These are phyloP conservation scores for Athalia circularis DNA, from an alignment of 2,888 invertebrate species.

Conservation along the genomic window DNA sequence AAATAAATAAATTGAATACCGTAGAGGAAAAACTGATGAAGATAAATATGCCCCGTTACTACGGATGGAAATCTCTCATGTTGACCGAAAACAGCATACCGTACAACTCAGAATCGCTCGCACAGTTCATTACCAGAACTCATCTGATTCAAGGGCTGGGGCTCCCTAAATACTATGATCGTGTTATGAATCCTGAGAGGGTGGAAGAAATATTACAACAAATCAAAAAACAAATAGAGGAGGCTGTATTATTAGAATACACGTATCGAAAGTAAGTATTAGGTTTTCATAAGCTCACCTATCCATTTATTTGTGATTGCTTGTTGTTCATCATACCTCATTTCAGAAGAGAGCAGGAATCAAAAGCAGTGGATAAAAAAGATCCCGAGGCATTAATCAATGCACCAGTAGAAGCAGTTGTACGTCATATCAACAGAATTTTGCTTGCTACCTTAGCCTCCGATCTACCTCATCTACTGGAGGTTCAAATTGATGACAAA, in stretches of 20 bases:
- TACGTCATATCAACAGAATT: constrained; percentile 83
- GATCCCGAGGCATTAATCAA: constrained; percentile 71
- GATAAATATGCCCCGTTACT: constrained; percentile 88
- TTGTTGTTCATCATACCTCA: neutral
- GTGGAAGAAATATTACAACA: constrained; percentile 74
- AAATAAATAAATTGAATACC: constrained; percentile 81
- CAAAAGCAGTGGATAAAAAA: constrained; percentile 48
- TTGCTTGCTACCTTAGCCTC: constrained; percentile 79
- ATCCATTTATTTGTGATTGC: neutral
- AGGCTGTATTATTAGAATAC: constrained; percentile 80
- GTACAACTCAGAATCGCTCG: constrained; percentile 82
- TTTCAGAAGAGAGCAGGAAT: constrained; percentile 63
- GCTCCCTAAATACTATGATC: constrained; percentile 79
- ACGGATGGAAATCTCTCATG: constrained; percentile 83
- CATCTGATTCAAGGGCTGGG: constrained; percentile 78
- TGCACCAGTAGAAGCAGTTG: constrained; percentile 75
- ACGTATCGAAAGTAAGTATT: constrained; percentile 77
- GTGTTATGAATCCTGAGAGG: constrained; percentile 71
- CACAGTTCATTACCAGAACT: constrained; percentile 88
- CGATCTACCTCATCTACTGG: constrained; percentile 79
- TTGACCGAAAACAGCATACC: constrained; percentile 79
- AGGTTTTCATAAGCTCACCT: neutral
- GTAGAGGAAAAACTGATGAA: constrained; percentile 91
- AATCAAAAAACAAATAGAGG: constrained; percentile 79
- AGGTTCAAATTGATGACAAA: constrained; percentile 82